These are phyloP conservation scores for Bagarius yarrelli DNA, from an alignment of 2,113 vertebrate genomes.

Conservation along the genomic window DNA sequence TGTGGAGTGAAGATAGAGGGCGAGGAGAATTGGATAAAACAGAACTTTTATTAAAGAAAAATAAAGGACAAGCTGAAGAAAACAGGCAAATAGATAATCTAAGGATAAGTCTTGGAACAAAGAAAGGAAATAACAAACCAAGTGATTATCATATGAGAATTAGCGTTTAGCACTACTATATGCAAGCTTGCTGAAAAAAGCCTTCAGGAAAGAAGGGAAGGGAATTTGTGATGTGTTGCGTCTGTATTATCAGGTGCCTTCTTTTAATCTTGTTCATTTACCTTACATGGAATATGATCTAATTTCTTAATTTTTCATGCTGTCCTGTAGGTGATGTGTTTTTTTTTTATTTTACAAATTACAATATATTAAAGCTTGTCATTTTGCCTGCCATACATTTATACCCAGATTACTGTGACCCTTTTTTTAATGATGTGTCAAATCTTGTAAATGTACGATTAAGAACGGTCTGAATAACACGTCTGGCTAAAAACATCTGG, in stretches of 20 bases:
- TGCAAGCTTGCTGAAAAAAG: slow-evolving; percentile 4
- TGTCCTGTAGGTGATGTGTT: not conserved
- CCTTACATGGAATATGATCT: not conserved
- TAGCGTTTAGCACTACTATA: too few relatives aligned
- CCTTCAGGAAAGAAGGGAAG: not conserved
- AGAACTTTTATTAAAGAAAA: too few relatives aligned
- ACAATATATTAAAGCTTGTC: not conserved
- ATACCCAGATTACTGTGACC: slow-evolving; percentile 15
- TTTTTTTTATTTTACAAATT: not conserved
- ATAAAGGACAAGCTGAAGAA: too few relatives aligned
- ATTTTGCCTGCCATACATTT: not conserved
- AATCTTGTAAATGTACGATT: slow-evolving; percentile 26
- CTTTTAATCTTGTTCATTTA: not conserved
- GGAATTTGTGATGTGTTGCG: not conserved
- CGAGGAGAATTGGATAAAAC: too few relatives aligned
- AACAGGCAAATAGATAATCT: too few relatives aligned
- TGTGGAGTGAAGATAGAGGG: too few relatives aligned
- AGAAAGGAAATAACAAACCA: too few relatives aligned
- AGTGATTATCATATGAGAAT: too few relatives aligned
- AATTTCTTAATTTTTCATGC: slow-evolving; percentile 2
- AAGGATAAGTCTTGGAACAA: too few relatives aligned
- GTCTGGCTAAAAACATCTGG: not conserved
- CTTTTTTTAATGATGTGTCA: slow-evolving; percentile 19
- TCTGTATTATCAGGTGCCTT: not conserved
- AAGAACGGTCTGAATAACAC: not conserved